Base-by-base conservation (phyloP, 1,140 invertebrate species). In the Drosophila aff. region DNA sequence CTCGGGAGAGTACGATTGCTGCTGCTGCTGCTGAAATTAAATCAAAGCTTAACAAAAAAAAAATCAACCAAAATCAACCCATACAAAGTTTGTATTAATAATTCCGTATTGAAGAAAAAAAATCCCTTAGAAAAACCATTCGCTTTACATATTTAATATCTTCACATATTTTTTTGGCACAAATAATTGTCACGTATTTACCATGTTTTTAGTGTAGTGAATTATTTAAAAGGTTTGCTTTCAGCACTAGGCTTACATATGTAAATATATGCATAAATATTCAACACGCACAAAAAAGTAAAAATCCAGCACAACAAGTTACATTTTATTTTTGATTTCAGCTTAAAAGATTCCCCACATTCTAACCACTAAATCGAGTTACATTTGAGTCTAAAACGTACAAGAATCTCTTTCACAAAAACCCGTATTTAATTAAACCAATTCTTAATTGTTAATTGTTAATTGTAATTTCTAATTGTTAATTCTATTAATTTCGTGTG, bases 161-260 rank as follows among this genome's bases (percentile, higher is more conserved):
- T 16, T 0, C 13, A 40, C 18, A 18, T 1, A 1, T 21, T 41
- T 60, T 61, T 60, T n/a, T 2, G 47, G 26, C 26, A 21, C 18
- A 53, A 53, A 53, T 55, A 55, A 55, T 55, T 40, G 28, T 62
- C 62, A 43, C 28, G 26, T 43, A 62, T 41, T 41, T 62, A 23
- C n/a, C 26, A 33, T 62, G 38, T 31, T 65, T 65, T 44, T 55
- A 23, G 58, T 13, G 28, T 41, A 11, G 23, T 62, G 53, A 60
- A 61, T 65, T 65, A 64, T 64, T 59, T 40, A 63, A 28, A 18
- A 31, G 18, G 33, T 18, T 33, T 31, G 16, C 15, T n/a, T 43
- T 58, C 18, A n/a, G 33, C 18, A 38, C n/a, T 43, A 43, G 18
- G 18, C 26, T 44, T 33, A 23, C 63, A 40, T n/a, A 60, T 65